phyloP scores from a whole-genome alignment of 2,113 vertebrate species.

The Ptyas mucosa region DNA sequence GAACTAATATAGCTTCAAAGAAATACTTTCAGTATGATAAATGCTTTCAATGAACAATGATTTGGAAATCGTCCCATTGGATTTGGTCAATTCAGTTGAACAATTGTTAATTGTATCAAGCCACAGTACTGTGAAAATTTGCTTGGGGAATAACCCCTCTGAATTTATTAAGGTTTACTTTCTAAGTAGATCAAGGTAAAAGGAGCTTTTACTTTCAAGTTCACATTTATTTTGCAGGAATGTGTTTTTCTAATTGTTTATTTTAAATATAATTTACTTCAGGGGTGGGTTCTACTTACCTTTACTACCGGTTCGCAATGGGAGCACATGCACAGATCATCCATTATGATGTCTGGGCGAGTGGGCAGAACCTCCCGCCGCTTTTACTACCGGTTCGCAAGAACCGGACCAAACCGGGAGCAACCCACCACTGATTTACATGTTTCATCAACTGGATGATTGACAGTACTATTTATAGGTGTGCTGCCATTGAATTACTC shows the following conservation, averaged over 20 bases:
- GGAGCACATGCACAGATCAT: too few species aligned
- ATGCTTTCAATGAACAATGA: background rate
- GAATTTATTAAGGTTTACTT: background rate
- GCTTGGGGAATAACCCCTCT: background rate
- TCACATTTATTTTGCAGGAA: background rate
- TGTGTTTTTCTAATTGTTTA: background rate
- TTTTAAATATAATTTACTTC: background rate
- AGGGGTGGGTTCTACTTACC: too few species aligned
- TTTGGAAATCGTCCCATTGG: background rate
- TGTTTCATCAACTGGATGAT: background rate
- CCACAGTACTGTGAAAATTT: background rate
- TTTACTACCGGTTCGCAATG: too few species aligned
- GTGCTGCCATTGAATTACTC: conserved; percentile 16
- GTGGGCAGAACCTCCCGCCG: too few species aligned
- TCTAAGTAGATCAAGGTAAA: background rate
- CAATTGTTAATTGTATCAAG: background rate
- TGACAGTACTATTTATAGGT: background rate
- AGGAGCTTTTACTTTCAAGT: background rate
- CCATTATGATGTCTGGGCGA: too few species aligned
- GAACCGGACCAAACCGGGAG: too few species aligned
- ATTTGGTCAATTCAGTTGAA: background rate
- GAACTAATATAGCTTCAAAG: background rate
- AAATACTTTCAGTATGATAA: background rate
- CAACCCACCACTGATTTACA: too few species aligned
- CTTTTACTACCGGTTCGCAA: too few species aligned